A percentile compares a stretch with the other conserved stretches of the same genome.
phyloP scores from a whole-genome alignment of 2,888 invertebrate species.

The Drosophila demipolita region DNA sequence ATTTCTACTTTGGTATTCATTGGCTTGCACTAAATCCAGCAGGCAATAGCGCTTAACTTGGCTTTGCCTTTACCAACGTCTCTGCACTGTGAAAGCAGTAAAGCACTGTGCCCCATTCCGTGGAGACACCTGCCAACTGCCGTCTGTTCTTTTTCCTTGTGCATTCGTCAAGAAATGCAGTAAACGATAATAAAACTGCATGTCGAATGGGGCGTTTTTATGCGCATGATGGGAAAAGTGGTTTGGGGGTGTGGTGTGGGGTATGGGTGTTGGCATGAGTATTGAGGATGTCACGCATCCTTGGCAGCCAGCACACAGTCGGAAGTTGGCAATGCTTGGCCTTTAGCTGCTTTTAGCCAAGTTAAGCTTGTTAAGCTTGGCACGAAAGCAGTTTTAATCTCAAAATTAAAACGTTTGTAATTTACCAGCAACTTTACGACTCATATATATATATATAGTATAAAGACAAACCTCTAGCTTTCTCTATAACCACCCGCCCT shows the following conservation, averaged over 20 bases:
- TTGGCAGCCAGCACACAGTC: slow-evolving; percentile 43
- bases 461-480: slow-evolving; percentile 45
- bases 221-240: slow-evolving; percentile 25
- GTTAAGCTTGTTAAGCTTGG: slow-evolving; percentile 78
- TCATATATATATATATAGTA: slow-evolving; percentile 46
- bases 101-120: slow-evolving; percentile 21
- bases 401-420: slow-evolving; percentile 82
- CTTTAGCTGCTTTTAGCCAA: slow-evolving; percentile 63
- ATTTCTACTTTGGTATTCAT: slow-evolving; percentile 64
- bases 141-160: slow-evolving; percentile 18
- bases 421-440: slow-evolving; percentile 77
- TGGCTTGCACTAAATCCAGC: slow-evolving; percentile 50
- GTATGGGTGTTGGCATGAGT: slow-evolving; percentile 4
- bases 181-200: slow-evolving; percentile 81
- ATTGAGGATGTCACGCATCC: slow-evolving; percentile 36
- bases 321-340: slow-evolving; percentile 61
- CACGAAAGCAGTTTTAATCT: slow-evolving; percentile 81
- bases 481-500: not conserved
- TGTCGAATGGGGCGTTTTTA: slow-evolving; percentile 75
- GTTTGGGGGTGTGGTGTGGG: not conserved
- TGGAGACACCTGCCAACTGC: not conserved
- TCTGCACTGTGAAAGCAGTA: slow-evolving; percentile 15
- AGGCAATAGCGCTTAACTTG: slow-evolving; percentile 43
- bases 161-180: slow-evolving; percentile 76
- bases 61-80: slow-evolving; percentile 17